Conservation (phyloP, 2,113 vertebrate species). For the Pundamilia nyererei region DNA sequence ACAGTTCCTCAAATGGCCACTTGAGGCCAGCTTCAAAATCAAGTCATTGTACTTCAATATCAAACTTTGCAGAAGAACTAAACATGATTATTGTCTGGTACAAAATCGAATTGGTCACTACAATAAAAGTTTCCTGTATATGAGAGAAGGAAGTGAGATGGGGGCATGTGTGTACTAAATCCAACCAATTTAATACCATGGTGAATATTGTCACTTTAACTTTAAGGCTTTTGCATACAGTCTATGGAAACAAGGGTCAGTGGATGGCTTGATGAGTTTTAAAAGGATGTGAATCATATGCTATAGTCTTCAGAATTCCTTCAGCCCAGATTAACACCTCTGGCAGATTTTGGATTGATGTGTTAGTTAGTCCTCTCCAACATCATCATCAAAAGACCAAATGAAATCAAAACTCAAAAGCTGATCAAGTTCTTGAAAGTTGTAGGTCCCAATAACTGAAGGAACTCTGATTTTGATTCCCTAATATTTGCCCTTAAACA, state of each 20-base stretch:
- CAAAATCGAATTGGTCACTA: not conserved
- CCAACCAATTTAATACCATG: not conserved
- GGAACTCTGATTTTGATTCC: not conserved
- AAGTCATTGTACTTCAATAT: not conserved
- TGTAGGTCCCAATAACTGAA: not conserved
- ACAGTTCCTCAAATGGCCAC: not conserved
- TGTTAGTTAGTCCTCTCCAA: not conserved
- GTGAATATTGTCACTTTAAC: not conserved
- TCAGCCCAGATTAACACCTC: not conserved
- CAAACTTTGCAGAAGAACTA: not conserved
- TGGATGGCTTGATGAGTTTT: not conserved
- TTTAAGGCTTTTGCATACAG: not conserved
- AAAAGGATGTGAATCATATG: not conserved
- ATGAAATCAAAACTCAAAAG: not conserved
- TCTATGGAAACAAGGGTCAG: not conserved
- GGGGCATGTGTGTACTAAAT: not conserved
- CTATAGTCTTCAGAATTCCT: not conserved
- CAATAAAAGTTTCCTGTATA: not conserved
- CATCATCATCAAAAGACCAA: not conserved
- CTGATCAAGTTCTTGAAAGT: not conserved
- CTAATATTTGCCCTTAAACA: slow-evolving; percentile 17
- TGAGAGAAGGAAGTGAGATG: not conserved
- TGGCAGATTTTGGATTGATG: not conserved
- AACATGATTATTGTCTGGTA: not conserved
- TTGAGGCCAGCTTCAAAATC: not conserved